phyloP scores from a whole-genome alignment of 2,113 vertebrate genomes.

The Ammospiza nelsoni region DNA sequence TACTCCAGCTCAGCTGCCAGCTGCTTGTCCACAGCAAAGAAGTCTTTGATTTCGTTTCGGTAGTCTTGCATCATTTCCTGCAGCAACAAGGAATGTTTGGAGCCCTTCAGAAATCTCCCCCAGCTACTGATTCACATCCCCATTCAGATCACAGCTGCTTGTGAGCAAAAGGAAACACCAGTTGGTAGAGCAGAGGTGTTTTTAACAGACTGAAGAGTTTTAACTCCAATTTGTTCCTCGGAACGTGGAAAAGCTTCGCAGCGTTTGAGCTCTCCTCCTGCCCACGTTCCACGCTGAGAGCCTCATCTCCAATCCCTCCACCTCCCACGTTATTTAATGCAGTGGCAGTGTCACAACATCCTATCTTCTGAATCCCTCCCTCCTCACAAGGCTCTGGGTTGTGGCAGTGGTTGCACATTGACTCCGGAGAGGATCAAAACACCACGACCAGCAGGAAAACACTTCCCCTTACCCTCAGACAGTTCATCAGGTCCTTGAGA shows the following conservation, averaged over 20 bases:
- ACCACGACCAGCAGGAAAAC: neutral
- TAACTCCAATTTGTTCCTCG: neutral
- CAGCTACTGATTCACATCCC: slow-evolving; percentile 37
- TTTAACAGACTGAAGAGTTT: slow-evolving; percentile 53
- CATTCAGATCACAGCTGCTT: slow-evolving; percentile 63
- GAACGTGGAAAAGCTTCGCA: slow-evolving; percentile 18
- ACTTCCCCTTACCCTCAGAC: slow-evolving; percentile 82
- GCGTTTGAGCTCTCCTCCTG: neutral
- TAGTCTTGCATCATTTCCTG: slow-evolving; percentile 95
- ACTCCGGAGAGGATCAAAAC: neutral
- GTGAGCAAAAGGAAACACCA: slow-evolving; percentile 60
- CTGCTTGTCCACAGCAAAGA: slow-evolving; percentile 90
- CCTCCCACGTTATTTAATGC: slow-evolving; percentile 40
- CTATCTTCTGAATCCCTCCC: neutral
- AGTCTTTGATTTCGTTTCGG: slow-evolving; percentile 86
- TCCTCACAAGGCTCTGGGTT: neutral
- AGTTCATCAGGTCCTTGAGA: slow-evolving; percentile 90
- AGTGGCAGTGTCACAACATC: slow-evolving; percentile 40
- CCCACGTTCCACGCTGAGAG: slow-evolving; percentile 30
- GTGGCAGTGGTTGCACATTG: neutral
- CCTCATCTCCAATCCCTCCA: slow-evolving; percentile 25
- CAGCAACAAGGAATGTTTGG: slow-evolving; percentile 22
- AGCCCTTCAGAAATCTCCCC: slow-evolving; percentile 27
- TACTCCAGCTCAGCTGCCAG: slow-evolving; percentile 92
- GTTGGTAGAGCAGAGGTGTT: slow-evolving; percentile 68